Evolutionary conservation across 2,113 vertebrate species (phyloP), one percentile per base, ranked within the genome.

Genomic region (Sciurus niger): DNA sequence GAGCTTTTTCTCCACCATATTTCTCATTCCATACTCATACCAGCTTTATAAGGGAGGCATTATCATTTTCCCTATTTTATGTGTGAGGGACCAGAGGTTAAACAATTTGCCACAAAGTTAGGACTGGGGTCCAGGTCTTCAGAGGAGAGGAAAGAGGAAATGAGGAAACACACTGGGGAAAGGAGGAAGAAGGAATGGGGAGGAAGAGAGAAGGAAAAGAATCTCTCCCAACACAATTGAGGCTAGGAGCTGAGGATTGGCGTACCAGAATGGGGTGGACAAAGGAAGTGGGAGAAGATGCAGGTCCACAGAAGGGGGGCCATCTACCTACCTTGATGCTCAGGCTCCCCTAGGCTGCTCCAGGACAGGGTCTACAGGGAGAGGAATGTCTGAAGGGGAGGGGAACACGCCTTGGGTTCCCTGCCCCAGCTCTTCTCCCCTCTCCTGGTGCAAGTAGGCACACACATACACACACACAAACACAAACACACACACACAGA

Each of bases 301-400:
- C 32, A 10, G 72, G 48, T n/a, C 73, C 30, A 14, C 0, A 0
- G 30, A 8, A 6, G 53, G 9, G 32, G 4, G 18, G 24, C 74
- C 4, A 1, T 24, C 51, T 85, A 80, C 90, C 12, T 86, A 95
- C 96, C 95, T 93, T 37, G 30, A 25, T 17, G 11, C 13, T 93
- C 43, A 0, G n/a, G 65, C 73, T 65, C 79, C 80, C 48, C 46
- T 11, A 93, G 70, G 70, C 60, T 95, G 86, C 79, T 48, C 84
- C 91, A 97, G 88, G 92, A 72, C 4, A 1, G 46, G 34, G 28
- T 86, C 96, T 97, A 91, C 65, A 73, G 58, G 83, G 85, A 95
- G 32, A 84, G 53, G 55, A 85, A n/a, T 4, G 73, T 63, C 65
- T 93, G 87, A 89, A 55, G 14, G 55, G 7, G 77, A 53, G 46